Conservation (phyloP, 2,888 invertebrate genomes). For the Microplitis deprimator region DNA sequence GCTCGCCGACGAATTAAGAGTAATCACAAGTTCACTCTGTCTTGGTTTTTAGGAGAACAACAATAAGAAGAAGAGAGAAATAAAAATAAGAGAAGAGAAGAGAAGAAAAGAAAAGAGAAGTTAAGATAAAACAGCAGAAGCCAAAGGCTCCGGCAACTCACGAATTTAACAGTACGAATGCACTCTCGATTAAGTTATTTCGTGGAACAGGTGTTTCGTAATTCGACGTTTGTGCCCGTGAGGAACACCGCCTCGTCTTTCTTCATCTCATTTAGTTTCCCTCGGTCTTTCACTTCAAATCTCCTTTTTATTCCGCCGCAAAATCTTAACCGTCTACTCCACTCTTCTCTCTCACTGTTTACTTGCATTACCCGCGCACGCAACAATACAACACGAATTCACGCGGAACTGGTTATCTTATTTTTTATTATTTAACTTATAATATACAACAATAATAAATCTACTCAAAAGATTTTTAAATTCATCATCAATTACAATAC, state of each 20-base stretch:
- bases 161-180: slow-evolving; percentile 44
- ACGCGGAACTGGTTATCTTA: slow-evolving; percentile 36
- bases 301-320: slow-evolving; percentile 33
- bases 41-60: background rate
- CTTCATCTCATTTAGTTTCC: slow-evolving; percentile 48
- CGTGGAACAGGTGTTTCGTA: slow-evolving; percentile 66
- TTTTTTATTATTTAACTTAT: slow-evolving; percentile 2
- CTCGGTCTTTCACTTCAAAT: slow-evolving; percentile 36
- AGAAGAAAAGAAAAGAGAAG: too few species aligned
- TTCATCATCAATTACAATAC: slow-evolving; percentile 22
- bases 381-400: slow-evolving; percentile 44
- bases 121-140: slow-evolving; percentile 21
- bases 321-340: slow-evolving; percentile 25
- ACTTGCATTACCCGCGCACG: slow-evolving; percentile 31
- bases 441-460: background rate
- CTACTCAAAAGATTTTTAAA: background rate
- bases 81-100: too few species aligned
- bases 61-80: background rate
- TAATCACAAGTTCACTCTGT: slow-evolving; percentile 4
- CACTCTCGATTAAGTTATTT: slow-evolving; percentile 60
- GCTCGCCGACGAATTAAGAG: slow-evolving; percentile 10
- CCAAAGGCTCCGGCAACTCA: slow-evolving; percentile 18
- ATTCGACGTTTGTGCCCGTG: slow-evolving; percentile 55
- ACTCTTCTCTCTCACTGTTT: background rate
- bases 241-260: slow-evolving; percentile 44